A percentile compares a stretch with the other conserved stretches of the same genome.
These are phyloP conservation scores for Archips crataeganus DNA, from an alignment of 2,888 invertebrate species.

Conservation along the genomic window DNA sequence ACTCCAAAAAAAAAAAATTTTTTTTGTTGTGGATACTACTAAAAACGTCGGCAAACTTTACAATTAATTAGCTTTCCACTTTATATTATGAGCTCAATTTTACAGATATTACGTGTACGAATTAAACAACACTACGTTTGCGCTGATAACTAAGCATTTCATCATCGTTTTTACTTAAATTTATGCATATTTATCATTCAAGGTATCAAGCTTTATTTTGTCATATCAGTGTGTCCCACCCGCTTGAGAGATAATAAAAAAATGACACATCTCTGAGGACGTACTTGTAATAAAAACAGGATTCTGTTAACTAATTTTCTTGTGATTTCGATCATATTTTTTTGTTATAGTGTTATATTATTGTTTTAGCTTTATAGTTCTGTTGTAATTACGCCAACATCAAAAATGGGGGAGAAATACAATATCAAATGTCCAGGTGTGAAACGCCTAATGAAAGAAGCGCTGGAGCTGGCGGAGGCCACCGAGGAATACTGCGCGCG, in stretches of 20 bases:
- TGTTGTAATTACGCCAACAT: constrained; percentile 46
- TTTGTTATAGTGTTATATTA: constrained; percentile 21
- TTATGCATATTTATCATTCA: background rate
- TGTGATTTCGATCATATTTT: constrained; percentile 23
- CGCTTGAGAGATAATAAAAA: background rate
- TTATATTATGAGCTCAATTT: background rate
- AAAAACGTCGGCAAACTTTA: background rate
- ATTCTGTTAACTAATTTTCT: constrained; percentile 37
- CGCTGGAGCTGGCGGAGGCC: constrained; percentile 92
- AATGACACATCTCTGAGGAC: constrained; percentile 24
- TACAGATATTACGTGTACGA: constrained; percentile 33
- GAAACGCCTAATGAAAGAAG: constrained; percentile 97
- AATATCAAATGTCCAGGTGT: constrained; percentile 91
- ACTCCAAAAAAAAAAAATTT: too few relatives aligned
- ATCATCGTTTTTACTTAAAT: background rate
- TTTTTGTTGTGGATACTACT: background rate
- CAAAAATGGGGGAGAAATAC: constrained; percentile 79
- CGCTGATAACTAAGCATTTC: background rate
- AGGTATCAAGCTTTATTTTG: background rate
- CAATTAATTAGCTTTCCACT: background rate
- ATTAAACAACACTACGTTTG: constrained; percentile 23
- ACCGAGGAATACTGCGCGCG: constrained; percentile 96
- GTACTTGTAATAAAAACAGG: constrained; percentile 27
- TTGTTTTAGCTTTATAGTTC: constrained; percentile 11
- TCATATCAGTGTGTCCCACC: constrained; percentile 14